Evolutionary conservation across 2,888 invertebrate genomes (phyloP).

Genomic region (Allygus modestus): DNA sequence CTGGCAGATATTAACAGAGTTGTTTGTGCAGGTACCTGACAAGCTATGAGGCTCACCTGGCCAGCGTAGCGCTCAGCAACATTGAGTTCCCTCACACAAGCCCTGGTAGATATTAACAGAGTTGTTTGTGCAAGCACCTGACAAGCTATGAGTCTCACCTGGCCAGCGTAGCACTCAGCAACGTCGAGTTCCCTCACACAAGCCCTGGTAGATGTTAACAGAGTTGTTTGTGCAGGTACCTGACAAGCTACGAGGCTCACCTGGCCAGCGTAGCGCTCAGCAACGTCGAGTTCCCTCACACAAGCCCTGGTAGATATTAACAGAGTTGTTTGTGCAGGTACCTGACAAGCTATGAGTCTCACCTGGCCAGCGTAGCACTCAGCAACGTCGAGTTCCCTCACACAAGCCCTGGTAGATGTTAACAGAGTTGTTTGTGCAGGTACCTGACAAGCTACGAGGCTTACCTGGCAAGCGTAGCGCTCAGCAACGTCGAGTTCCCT

Average conservation of each 20-base stretch:
- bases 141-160: constrained; percentile 95
- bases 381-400: constrained; percentile 98
- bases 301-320: constrained; percentile 97
- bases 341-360: constrained; percentile 94
- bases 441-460: constrained; percentile 94
- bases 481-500: constrained; percentile 76
- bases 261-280: constrained; percentile 96
- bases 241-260: constrained; percentile 95
- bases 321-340: constrained; percentile 79
- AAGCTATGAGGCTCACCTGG: constrained; percentile 94
- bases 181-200: constrained; percentile 98
- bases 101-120: constrained; percentile 91
- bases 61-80: constrained; percentile 95
- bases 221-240: constrained; percentile 81
- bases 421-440: constrained; percentile 77
- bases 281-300: constrained; percentile 97
- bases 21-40: constrained; percentile 86
- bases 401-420: constrained; percentile 96
- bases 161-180: constrained; percentile 95
- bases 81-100: constrained; percentile 99
- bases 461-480: constrained; percentile 81
- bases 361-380: constrained; percentile 94
- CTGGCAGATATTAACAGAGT: constrained; percentile 74
- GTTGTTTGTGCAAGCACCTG: constrained; percentile 83
- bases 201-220: constrained; percentile 93